These are phyloP conservation scores for Strigamia maritima DNA, from an alignment of 2,888 invertebrate species.

Conservation along the genomic window DNA sequence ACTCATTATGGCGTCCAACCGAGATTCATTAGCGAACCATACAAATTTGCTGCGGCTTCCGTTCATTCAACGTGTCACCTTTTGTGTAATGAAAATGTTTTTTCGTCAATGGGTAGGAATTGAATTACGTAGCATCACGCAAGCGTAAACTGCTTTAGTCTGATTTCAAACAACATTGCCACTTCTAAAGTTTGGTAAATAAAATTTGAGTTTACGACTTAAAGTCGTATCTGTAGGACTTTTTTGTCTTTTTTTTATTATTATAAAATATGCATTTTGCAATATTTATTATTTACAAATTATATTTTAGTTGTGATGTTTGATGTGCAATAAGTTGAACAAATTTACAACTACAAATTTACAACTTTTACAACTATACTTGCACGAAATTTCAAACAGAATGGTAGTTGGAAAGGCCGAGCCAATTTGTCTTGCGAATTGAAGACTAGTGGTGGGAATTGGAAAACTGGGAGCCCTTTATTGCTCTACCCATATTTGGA, in stretches of 20 bases:
- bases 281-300: too few species aligned
- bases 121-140: neutral
- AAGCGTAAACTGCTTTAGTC: neutral
- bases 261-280: too few species aligned
- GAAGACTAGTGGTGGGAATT: slow-evolving; percentile 8
- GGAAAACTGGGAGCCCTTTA: slow-evolving; percentile 1
- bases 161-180: neutral
- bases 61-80: slow-evolving; percentile 25
- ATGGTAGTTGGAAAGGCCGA: neutral
- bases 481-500: slow-evolving; percentile 21
- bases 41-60: neutral
- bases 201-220: neutral
- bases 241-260: too few species aligned
- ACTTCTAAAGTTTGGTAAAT: neutral
- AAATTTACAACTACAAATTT: neutral
- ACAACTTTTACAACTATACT: neutral
- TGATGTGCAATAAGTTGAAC: neutral
- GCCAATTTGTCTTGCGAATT: slow-evolving; percentile 9
- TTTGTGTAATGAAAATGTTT: neutral
- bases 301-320: too few species aligned
- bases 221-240: too few species aligned
- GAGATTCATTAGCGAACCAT: slow-evolving; percentile 5
- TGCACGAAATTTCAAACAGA: neutral
- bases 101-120: neutral
- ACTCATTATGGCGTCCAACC: slow-evolving; percentile 24